Evolutionary conservation across 1,140 invertebrate genomes (phyloP).

Genomic region (Conopomorpha cramerella): DNA sequence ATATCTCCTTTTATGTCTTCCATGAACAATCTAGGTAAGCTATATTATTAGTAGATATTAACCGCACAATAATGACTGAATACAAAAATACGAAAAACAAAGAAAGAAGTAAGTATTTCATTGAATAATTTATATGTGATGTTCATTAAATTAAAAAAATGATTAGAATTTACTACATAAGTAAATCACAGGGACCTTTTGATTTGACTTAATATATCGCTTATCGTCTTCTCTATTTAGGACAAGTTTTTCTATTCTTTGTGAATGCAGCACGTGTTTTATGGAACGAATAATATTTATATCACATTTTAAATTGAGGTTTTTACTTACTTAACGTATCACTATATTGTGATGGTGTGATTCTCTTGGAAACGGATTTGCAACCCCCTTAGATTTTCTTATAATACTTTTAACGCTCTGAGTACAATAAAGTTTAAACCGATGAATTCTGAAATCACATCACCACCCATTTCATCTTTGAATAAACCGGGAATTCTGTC

Average conservation of each 20-base stretch:
- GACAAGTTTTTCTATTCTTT: conserved; percentile 4
- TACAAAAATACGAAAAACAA: too few relatives aligned
- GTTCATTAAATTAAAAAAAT: too few relatives aligned
- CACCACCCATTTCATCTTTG: conserved; percentile 1
- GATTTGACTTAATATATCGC: conserved; percentile 1
- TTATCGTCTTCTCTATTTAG: conserved; percentile 7
- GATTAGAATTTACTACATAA: too few relatives aligned
- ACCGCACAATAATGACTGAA: too few relatives aligned
- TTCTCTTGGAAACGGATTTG: conserved; percentile 1
- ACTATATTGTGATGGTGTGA: neutral
- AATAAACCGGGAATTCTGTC: conserved; percentile 1
- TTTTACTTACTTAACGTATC: neutral
- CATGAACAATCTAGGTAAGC: too few relatives aligned
- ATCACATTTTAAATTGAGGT: conserved; percentile 3
- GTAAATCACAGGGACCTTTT: too few relatives aligned
- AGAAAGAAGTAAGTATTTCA: too few relatives aligned
- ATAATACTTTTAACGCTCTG: neutral
- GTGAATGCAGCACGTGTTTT: conserved; percentile 5
- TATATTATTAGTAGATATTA: too few relatives aligned
- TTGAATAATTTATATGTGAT: too few relatives aligned
- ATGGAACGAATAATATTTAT: conserved; percentile 4
- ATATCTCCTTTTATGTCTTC: too few relatives aligned
- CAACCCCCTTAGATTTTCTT: neutral
- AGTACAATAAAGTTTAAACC: conserved; percentile 1
- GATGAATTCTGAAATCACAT: neutral